phyloP scores from a whole-genome alignment of 1,140 invertebrate species.

The Metopolophium dirhodum region DNA sequence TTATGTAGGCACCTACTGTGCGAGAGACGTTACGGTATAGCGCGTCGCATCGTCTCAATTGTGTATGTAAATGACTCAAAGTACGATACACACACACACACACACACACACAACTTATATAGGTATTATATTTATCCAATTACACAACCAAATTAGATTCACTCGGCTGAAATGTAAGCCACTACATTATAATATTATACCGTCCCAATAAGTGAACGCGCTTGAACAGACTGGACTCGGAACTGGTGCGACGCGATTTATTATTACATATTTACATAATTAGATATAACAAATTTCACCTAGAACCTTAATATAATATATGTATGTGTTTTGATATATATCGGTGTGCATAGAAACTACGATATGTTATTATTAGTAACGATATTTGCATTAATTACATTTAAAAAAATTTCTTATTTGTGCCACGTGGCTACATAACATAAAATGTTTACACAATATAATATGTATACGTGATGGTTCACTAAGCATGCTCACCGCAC shows the following conservation, averaged over 20 bases:
- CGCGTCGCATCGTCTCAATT: not conserved
- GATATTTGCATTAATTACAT: not conserved
- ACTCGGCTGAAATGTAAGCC: not conserved
- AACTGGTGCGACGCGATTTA: not conserved
- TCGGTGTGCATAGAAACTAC: not conserved
- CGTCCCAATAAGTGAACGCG: not conserved
- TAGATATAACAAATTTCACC: not conserved
- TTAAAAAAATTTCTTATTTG: no score
- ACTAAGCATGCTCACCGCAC: not conserved
- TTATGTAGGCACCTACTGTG: not conserved
- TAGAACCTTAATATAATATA: not conserved
- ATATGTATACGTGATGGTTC: no score
- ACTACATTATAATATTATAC: not conserved
- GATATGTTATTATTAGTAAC: not conserved
- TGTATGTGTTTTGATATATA: not conserved
- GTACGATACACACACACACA: not conserved
- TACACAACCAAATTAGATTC: conserved; percentile 16
- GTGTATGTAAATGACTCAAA: not conserved
- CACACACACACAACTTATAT: not conserved
- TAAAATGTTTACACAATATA: no score
- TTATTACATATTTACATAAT: conserved; percentile 4
- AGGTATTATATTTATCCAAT: not conserved
- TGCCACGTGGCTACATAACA: not conserved
- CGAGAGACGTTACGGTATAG: not conserved
- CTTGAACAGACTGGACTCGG: not conserved